Base-by-base conservation (phyloP, 2,113 vertebrate genomes). In the Gobio gobio region DNA sequence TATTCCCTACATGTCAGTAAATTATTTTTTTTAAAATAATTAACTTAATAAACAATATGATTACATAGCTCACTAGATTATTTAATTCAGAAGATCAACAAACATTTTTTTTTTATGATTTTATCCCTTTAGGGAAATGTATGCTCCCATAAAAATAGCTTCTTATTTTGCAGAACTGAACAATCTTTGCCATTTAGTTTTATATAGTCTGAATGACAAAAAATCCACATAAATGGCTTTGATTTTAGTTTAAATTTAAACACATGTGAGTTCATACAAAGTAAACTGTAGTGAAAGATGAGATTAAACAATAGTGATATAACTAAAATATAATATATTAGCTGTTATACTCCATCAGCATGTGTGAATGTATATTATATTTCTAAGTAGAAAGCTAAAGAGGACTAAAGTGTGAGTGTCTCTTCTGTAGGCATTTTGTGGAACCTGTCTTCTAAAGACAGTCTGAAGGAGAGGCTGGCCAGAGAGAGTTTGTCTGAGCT, bases 361-460 rank as follows among this genome's bases (percentile, higher is more conserved):
- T 43, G 4, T 43, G 20, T 1, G 0, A 72, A 43, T 72, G 22
- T 12, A 72, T 43, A 22, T 40, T 36, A 40, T 70, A 72, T 43
- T 45, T n/a, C 45, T 12, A 24, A 47, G 20, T 40, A 72, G 45
- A 73, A 14, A 73, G 22, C 10, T 47, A 73, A 68, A 68, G 33
- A 33, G 26, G 6, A 33, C 14, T 33, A 66, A 66, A 66, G 5
- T 51, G 14, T 51, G 49, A 51, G 49, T 51, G 4, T 51, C 20
- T 79, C 72, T 73, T 76, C 13, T 74, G 72, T 87, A 99, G 98
- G 98, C 3, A 97, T 99, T 90, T 93, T 99, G 74, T 99, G 98
- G 98, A 99, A 99, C 87, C 93, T 99, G 82, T 99, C 98, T 24
- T 99, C 98, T 87, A 98, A 95, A 16, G 98, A 99, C 92, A 96